Evolutionary conservation across 2,113 vertebrate species (phyloP), one percentile per base, ranked within the genome.

Genomic region (Girardinichthys multiradiatus): DNA sequence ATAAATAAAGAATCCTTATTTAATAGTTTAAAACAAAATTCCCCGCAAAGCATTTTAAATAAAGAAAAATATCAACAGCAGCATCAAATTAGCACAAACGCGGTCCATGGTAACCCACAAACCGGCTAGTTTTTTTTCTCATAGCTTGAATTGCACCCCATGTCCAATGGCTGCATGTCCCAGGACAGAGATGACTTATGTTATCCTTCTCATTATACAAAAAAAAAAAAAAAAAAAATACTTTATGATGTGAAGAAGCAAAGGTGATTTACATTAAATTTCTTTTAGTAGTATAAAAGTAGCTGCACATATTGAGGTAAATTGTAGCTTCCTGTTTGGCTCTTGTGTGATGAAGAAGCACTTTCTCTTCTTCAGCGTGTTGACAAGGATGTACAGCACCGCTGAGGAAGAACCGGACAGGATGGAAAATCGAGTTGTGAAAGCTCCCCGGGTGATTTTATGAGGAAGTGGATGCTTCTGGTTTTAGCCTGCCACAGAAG

Each of bases 341-440:
- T 65, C 3, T 54, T 30, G 72, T 54, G 64, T 10, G 60, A 33
- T 59, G 70, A 80, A 83, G 37, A 35, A 72, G 28, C 5, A 51
- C 72, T 72, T 69, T 2, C 48, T 67, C 39, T 39, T 57, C 45
- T 37, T 48, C 27, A 48, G 76, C 15, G 57, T 67, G 21, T 4
- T 72, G 74, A 76, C 63, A 66, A 68, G 74, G 76, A 80, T 3
- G 27, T 73, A 83, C 57, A 12, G 57, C 45, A 28, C 81, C 17
- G 11, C 27, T 29, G 81, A 86, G 76, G 67, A 64, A 72, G 39
- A 48, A 70, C 39, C 65, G 73, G 63, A 71, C 80, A 76, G 75
- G 77, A 88, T 88, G 86, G 78, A 86, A 80, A 84, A 72, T 67
- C 60, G 64, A 64, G 72, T 35, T 74, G 63, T 60, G 77, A 86